These are phyloP conservation scores for Propithecus coquereli DNA, from an alignment of 2,113 vertebrate species.

Conservation along the genomic window DNA sequence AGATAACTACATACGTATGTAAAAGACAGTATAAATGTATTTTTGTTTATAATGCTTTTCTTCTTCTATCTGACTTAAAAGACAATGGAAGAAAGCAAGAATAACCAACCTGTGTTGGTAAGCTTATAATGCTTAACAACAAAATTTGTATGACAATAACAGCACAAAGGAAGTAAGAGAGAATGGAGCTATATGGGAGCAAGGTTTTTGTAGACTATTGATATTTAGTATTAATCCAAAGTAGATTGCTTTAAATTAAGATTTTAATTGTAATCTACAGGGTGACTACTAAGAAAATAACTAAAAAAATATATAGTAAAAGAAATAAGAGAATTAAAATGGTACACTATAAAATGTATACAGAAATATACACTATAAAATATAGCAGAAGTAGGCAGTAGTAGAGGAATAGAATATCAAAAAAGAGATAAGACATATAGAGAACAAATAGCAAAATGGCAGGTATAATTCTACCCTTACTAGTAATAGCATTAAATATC, in stretches of 20 bases:
- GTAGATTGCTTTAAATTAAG: background rate
- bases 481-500: background rate
- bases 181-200: background rate
- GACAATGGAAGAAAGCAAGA: background rate
- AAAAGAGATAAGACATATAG: background rate
- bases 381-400: background rate
- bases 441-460: conserved; percentile 2
- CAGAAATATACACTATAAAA: background rate
- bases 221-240: background rate
- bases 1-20: background rate
- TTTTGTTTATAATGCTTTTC: background rate
- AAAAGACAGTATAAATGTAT: background rate
- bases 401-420: background rate
- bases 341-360: background rate
- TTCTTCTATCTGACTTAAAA: background rate
- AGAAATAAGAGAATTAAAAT: background rate
- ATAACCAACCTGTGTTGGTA: background rate
- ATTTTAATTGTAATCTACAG: background rate
- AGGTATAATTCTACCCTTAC: background rate
- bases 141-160: background rate
- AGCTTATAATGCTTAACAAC: background rate
- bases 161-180: background rate
- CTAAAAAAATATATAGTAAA: background rate
- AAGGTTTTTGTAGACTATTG: background rate
- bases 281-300: background rate